Evolutionary conservation across 1,140 invertebrate species (phyloP).

Genomic region (Zaprionus ghesquierei): DNA sequence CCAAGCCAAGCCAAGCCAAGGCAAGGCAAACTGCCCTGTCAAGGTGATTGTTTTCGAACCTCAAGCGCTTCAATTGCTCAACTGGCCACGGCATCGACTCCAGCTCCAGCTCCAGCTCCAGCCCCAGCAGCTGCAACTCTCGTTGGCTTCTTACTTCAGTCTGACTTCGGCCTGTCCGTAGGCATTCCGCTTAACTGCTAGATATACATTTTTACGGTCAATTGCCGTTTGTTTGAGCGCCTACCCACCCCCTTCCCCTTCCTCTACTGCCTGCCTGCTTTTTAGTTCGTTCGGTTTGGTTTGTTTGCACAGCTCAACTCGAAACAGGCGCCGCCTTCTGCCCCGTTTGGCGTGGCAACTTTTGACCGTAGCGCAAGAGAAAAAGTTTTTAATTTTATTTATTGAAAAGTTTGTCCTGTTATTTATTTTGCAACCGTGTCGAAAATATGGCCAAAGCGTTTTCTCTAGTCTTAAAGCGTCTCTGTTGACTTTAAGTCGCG

Average conservation of each 20-base stretch:
- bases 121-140: background rate
- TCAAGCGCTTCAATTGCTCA: conserved; percentile 65
- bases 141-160: background rate
- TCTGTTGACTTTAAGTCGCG: conserved; percentile 35
- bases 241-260: background rate
- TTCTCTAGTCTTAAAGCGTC: conserved; percentile 60
- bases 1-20: background rate
- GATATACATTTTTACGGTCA: conserved; percentile 76
- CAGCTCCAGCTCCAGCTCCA: background rate
- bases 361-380: conserved; percentile 55
- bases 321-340: conserved; percentile 52
- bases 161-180: conserved; percentile 7
- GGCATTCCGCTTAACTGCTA: conserved; percentile 61
- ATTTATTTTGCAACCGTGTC: conserved; percentile 75
- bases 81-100: conserved; percentile 8
- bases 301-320: conserved; percentile 74
- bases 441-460: conserved; percentile 69
- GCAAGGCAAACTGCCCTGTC: conserved; percentile 10
- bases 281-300: conserved; percentile 28
- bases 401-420: conserved; percentile 80
- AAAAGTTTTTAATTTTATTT: conserved; percentile 80
- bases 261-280: background rate
- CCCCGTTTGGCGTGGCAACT: conserved; percentile 56
- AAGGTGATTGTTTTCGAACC: conserved; percentile 78
- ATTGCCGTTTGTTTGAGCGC: conserved; percentile 70